A percentile compares a stretch with the other conserved stretches of the same genome.
Evolutionary conservation across 2,797 vertebrate genomes (phyloP).

Genomic region (Scarus forsteni): DNA sequence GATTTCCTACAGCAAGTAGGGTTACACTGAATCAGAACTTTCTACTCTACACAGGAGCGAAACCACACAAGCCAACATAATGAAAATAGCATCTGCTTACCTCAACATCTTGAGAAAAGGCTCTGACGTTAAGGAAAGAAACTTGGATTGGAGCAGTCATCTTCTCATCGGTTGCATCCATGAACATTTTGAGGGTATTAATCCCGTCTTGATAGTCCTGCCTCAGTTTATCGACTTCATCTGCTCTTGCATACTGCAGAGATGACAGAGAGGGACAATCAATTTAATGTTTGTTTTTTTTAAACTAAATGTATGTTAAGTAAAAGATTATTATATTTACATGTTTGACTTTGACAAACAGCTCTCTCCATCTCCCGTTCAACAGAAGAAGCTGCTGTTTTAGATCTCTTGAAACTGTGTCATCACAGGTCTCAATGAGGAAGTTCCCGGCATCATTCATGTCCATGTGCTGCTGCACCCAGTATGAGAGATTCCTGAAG

Average conservation of each 20-base stretch:
- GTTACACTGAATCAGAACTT: neutral
- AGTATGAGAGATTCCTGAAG: conserved; percentile 94
- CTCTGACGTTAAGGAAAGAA: conserved; percentile 93
- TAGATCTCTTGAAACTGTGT: conserved; percentile 94
- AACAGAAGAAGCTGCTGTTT: conserved; percentile 96
- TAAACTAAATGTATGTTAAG: neutral
- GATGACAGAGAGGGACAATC: conserved; percentile 3
- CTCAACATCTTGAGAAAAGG: conserved; percentile 94
- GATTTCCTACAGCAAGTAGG: conserved; percentile 82
- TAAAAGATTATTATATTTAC: conserved; percentile 74
- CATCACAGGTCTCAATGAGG: conserved; percentile 97
- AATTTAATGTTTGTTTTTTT: too few species aligned
- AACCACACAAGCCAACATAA: neutral
- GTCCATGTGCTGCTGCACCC: conserved; percentile 96
- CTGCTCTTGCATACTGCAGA: conserved; percentile 92
- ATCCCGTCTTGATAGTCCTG: conserved; percentile 92
- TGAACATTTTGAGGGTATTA: conserved; percentile 88
- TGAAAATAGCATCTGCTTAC: conserved; percentile 65
- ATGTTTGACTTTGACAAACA: conserved; percentile 98
- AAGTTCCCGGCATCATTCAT: conserved; percentile 99
- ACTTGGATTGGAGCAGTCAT: conserved; percentile 89
- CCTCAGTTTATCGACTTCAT: conserved; percentile 93
- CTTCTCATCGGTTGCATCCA: conserved; percentile 89
- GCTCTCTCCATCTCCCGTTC: conserved; percentile 96
- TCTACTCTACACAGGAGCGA: neutral